Base-by-base conservation (phyloP, 2,888 invertebrate genomes). In the Meta bourneti region DNA sequence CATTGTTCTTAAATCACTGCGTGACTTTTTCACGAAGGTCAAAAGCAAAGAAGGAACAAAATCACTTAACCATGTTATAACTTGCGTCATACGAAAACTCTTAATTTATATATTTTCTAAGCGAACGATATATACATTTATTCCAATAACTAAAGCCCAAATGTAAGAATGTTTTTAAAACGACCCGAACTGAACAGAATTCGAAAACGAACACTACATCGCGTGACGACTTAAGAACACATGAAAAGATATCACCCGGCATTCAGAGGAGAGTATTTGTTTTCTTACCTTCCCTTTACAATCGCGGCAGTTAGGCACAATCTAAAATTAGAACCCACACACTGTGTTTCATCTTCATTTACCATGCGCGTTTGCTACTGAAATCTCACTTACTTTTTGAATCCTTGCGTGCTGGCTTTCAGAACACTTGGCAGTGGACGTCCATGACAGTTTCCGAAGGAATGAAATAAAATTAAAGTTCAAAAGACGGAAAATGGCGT, bases 311-410 rank as follows among this genome's bases (percentile, higher is more conserved):
- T 79, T n/a, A 20, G 51, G 72, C 69, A 71, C 69, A 49, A 72
- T 83, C 83, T 83, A 83, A 83, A 83, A 71, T 83, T 83, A 83
- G 83, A 82, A 7, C 78, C 20, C 78, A 20, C 78, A 51, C 49
- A 72, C 52, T 16, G n/a, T 51, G 51, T 78, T 78, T 16, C 16
- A 61, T 16, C 61, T 61, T 61, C 11, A 61, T 61, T 78, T 54
- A 54, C 78, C 52, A 78, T 34, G 13, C 75, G 77, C 77, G 13
- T 77, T 34, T n/a, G 34, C 20, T 61, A 82, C 71, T 51, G 34
- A 48, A 20, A 69, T 82, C 70, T 1, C 48, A 82, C 82, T 82
- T 82, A 82, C 82, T 82, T 71, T 78, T 78, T 51, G 78, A 52
- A 52, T 78, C 51, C 19, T 78, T 19, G 7, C 77, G n/a, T 16